Evolutionary conservation across 2,797 vertebrate species (phyloP).

Genomic region (Adelosebastes latens): DNA sequence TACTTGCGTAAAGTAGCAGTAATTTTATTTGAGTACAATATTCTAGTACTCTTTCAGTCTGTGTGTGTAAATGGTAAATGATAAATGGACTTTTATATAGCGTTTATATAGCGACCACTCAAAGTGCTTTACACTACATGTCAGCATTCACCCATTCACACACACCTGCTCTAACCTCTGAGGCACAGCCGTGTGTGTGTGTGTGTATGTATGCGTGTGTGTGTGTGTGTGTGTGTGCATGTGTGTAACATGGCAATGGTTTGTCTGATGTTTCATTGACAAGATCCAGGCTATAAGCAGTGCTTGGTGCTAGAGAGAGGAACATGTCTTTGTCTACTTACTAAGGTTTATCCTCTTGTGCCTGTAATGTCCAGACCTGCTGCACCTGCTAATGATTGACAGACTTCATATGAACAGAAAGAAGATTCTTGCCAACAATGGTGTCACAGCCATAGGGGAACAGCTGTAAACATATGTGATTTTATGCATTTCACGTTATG

Average conservation of each 20-base stretch:
- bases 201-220: neutral
- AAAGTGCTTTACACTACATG: too few relatives aligned
- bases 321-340: constrained; percentile 17
- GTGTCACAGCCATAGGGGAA: constrained; percentile 3
- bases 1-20: neutral
- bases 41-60: too few relatives aligned
- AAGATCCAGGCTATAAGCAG: neutral
- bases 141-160: too few relatives aligned
- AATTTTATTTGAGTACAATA: too few relatives aligned
- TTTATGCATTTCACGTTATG: constrained; percentile 12
- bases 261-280: neutral
- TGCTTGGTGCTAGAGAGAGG: neutral
- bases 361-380: neutral
- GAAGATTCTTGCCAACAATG: constrained; percentile 1
- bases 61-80: too few relatives aligned
- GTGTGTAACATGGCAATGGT: neutral
- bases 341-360: neutral
- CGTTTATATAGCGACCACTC: too few relatives aligned
- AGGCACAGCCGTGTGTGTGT: neutral
- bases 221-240: neutral
- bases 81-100: too few relatives aligned
- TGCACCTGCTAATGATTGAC: constrained; percentile 41
- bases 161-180: too few relatives aligned
- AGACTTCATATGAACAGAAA: neutral
- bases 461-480: neutral